Evolutionary conservation across 2,888 invertebrate genomes (phyloP).

Genomic region (Noctua comes): DNA sequence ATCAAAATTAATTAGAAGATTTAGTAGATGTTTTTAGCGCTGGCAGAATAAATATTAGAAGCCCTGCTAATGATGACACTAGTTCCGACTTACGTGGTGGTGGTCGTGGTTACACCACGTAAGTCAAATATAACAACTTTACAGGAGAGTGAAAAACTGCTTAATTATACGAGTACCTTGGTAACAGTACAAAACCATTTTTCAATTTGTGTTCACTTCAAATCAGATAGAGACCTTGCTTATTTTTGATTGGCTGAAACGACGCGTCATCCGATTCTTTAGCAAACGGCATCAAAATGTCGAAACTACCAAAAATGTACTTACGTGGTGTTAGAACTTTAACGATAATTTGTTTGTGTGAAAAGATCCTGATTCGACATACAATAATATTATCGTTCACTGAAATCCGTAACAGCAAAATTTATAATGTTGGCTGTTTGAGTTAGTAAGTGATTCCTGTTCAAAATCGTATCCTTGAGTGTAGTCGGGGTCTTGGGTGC

Average conservation of each 20-base stretch:
- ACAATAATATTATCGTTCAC: background rate
- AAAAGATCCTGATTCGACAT: background rate
- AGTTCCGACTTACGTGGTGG: background rate
- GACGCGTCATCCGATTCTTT: too few relatives aligned
- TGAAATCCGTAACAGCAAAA: background rate
- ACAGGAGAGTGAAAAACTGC: too few relatives aligned
- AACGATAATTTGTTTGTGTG: background rate
- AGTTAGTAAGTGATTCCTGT: background rate
- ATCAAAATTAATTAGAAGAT: constrained; percentile 32
- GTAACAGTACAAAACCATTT: too few relatives aligned
- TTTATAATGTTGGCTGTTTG: background rate
- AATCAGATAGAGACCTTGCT: too few relatives aligned
- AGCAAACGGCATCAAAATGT: too few relatives aligned
- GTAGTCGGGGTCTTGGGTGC: background rate
- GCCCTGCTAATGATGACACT: background rate
- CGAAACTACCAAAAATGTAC: too few relatives aligned
- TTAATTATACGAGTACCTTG: too few relatives aligned
- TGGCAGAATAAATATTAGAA: background rate
- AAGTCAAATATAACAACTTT: background rate
- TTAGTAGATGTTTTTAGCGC: background rate
- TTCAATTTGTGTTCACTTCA: too few relatives aligned
- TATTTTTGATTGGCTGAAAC: too few relatives aligned
- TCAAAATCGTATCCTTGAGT: background rate
- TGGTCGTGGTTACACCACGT: too few relatives aligned
- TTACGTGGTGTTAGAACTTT: too few relatives aligned